Base-by-base conservation (phyloP, 2,888 invertebrate genomes). In the Spisula solida region DNA sequence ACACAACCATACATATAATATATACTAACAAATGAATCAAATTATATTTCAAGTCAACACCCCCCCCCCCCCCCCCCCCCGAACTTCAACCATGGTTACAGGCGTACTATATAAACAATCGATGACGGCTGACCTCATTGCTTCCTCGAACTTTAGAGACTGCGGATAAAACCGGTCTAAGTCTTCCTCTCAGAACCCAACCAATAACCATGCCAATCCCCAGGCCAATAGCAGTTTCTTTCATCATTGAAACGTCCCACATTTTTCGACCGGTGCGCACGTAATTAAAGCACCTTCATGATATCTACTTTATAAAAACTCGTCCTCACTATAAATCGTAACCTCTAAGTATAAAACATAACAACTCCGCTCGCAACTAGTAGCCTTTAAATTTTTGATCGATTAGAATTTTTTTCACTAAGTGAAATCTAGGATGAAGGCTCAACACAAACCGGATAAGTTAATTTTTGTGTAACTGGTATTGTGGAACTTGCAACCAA, bases 161-260 rank as follows among this genome's bases (percentile, higher is more conserved):
- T 5, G 87, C 25, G 25, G 82, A 20, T n/a, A 81, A 51, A 29
- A 88, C 31, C 25, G 48, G 55, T 87, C 89, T 80, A 14, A 82
- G 55, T 82, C 85, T 82, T 47, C 91, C 90, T 48, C 88, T 86
- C 25, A 88, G 48, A 48, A 91, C 48, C 90, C 91, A 91, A 10
- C 91, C 91, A 34, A 90, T 75, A 6, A 88, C 87, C 8, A 91
- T 47, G 4, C 91, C 91, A 48, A 90, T 70, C 8, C 91, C 91
- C 20, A 91, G 56, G 14, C 90, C 70, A 20, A 88, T 85, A 47
- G 88, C 84, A 51, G 34, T 34, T 34, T 75, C 75, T 34, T 75
- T 75, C 34, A 34, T 75, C 75, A 75, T 75, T 25, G 60, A 25
- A 25, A 25, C n/a, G 10, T 66, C 60, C 60, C 60, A 66, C 60